Conservation (phyloP, 2,113 vertebrate genomes). For the Haplochromis burtoni region DNA sequence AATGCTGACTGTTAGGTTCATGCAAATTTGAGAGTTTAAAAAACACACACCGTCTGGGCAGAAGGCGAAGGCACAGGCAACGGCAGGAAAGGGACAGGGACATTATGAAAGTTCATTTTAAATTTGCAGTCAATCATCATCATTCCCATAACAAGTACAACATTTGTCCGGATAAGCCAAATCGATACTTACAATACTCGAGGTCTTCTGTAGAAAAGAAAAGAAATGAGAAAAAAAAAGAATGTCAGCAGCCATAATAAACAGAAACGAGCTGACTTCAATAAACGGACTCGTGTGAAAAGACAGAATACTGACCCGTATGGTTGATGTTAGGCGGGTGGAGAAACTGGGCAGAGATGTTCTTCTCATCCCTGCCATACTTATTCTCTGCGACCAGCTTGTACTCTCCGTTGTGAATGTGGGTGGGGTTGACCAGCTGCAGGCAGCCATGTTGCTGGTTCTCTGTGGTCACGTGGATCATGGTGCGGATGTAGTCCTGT, state of each 20-base stretch:
- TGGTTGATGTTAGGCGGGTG: slow-evolving; percentile 76
- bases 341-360: slow-evolving; percentile 87
- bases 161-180: background rate
- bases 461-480: slow-evolving; percentile 82
- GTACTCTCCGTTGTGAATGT: slow-evolving; percentile 93
- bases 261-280: background rate
- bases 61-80: background rate
- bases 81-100: background rate
- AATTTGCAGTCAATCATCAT: background rate
- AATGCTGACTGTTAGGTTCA: background rate
- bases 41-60: slow-evolving; percentile 47
- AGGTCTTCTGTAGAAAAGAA: slow-evolving; percentile 19
- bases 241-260: background rate
- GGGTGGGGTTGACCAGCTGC: slow-evolving; percentile 91
- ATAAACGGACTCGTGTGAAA: background rate
- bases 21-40: background rate
- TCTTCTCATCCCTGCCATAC: slow-evolving; percentile 83
- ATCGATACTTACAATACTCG: slow-evolving; percentile 56
- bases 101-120: background rate
- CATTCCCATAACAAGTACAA: background rate
- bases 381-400: slow-evolving; percentile 85
- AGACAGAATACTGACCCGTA: slow-evolving; percentile 24
- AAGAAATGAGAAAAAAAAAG: background rate
- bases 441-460: slow-evolving; percentile 94
- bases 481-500: slow-evolving; percentile 85